A percentile compares a stretch with the other conserved stretches of the same genome.
Evolutionary conservation across 2,888 invertebrate genomes (phyloP).

Genomic region (Dichetophora obliterata): DNA sequence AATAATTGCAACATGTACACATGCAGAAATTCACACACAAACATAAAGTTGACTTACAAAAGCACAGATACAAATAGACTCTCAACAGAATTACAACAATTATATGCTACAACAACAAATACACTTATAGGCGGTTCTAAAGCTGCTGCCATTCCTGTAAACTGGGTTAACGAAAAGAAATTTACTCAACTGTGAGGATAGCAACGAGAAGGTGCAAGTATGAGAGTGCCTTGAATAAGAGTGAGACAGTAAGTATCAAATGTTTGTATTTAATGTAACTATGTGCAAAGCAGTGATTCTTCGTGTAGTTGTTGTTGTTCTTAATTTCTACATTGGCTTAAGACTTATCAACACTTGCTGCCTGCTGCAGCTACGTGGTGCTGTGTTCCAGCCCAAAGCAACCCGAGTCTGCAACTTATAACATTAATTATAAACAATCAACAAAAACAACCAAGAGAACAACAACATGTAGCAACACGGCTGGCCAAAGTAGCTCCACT

Average conservation of each 20-base stretch:
- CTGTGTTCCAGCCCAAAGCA: not conserved
- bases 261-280: too few species aligned
- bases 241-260: too few species aligned
- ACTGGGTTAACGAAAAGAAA: not conserved
- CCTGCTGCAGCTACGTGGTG: not conserved
- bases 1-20: slow-evolving; percentile 13
- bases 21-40: not conserved
- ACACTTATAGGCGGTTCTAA: too few species aligned
- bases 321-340: slow-evolving; percentile 22
- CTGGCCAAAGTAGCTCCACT: not conserved
- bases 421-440: slow-evolving; percentile 24
- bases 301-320: not conserved
- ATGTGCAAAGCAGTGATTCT: not conserved
- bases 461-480: not conserved
- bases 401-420: slow-evolving; percentile 15
- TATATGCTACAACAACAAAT: too few species aligned
- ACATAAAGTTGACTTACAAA: too few species aligned
- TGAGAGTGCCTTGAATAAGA: too few species aligned
- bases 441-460: not conserved
- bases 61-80: too few species aligned
- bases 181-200: too few species aligned
- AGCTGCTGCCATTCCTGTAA: not conserved
- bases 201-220: too few species aligned
- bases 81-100: too few species aligned
- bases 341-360: slow-evolving; percentile 26